Conservation (phyloP, 92 coral and sea anemone genomes). For the Pocillopora grandis region DNA sequence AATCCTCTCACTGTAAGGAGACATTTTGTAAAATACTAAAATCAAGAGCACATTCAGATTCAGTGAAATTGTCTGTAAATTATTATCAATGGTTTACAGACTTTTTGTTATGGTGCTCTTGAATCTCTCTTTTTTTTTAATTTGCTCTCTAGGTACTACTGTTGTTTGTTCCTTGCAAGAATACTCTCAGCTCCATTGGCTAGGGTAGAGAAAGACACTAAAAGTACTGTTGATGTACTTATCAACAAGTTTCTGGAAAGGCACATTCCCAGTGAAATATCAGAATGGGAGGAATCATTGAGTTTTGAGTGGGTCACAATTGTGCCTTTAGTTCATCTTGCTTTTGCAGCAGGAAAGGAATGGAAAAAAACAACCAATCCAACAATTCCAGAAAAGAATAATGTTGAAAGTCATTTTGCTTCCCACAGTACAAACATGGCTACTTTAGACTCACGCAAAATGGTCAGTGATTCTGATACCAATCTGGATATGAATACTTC, state of each 20-base stretch:
- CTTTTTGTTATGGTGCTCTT: neutral
- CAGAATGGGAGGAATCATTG: conserved; percentile 57
- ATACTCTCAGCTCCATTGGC: conserved; percentile 54
- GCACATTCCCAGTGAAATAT: conserved; percentile 53
- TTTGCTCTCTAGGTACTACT: conserved; percentile 51
- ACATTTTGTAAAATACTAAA: too few species aligned
- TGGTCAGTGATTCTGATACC: too few species aligned
- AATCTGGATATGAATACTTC: neutral
- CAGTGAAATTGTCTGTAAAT: too few species aligned
- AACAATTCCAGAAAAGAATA: neutral
- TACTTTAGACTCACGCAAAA: neutral
- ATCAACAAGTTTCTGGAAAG: conserved; percentile 61
- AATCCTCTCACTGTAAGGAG: too few species aligned
- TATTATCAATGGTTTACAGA: too few species aligned
- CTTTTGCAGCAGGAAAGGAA: conserved; percentile 68
- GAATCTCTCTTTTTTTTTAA: neutral
- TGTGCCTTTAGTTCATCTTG: conserved; percentile 79
- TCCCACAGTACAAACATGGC: neutral
- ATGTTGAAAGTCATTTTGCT: neutral
- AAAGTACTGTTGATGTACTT: conserved; percentile 44
- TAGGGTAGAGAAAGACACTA: conserved; percentile 30
- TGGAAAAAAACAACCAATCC: neutral
- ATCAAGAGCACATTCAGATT: too few species aligned
- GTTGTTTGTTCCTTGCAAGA: conserved; percentile 68
- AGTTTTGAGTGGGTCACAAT: conserved; percentile 87